phyloP scores from a whole-genome alignment of 2,113 vertebrate genomes.

The Amphilophus citrinellus region DNA sequence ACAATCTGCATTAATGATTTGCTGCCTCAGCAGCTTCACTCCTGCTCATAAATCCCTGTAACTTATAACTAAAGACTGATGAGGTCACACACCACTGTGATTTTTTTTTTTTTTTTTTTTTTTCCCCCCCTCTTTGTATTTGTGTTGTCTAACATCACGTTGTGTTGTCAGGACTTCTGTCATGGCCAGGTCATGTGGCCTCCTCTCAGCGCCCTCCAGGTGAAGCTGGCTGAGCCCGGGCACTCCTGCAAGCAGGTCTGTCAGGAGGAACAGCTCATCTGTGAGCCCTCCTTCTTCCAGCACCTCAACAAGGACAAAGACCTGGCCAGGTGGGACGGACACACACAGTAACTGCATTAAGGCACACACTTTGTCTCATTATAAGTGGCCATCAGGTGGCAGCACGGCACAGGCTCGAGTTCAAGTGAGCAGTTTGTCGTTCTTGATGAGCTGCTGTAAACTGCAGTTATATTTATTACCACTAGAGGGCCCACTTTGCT shows the following conservation, averaged over 20 bases:
- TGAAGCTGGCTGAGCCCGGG: conserved; percentile 90
- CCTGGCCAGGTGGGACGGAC: conserved; percentile 75
- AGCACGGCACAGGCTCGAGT: neutral
- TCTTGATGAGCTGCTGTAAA: neutral
- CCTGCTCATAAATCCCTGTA: too few relatives aligned
- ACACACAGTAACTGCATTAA: neutral
- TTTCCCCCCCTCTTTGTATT: neutral
- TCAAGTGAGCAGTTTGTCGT: neutral
- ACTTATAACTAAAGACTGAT: too few relatives aligned
- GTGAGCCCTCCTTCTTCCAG: conserved; percentile 98
- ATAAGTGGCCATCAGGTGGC: conserved; percentile 36
- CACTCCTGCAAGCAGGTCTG: conserved; percentile 96
- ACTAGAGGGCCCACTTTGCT: neutral
- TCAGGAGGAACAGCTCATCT: conserved; percentile 97
- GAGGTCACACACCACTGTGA: too few relatives aligned
- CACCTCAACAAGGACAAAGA: conserved; percentile 99
- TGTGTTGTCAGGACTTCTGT: conserved; percentile 91
- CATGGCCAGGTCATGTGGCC: conserved; percentile 99
- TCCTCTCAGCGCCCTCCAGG: conserved; percentile 91
- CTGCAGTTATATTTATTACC: neutral
- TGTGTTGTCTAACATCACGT: neutral
- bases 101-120: neutral
- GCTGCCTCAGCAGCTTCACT: too few relatives aligned
- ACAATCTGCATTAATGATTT: too few relatives aligned
- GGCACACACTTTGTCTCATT: neutral